Base-by-base conservation (phyloP, 2,888 invertebrate genomes). In the Cheiracanthium punctorium region DNA sequence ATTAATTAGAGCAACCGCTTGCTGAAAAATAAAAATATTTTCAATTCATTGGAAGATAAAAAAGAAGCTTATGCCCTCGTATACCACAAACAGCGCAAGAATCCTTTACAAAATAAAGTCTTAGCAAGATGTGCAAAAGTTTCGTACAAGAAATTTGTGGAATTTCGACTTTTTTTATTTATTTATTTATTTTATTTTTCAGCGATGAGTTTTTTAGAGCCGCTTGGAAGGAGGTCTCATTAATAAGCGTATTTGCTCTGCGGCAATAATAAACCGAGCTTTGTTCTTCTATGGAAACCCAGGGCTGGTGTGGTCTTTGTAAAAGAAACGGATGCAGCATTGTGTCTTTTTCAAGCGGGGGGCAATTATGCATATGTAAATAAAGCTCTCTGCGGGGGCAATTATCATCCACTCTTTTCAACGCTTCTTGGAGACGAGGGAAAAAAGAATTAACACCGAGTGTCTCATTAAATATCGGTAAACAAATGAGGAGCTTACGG, bases 301-400 rank as follows among this genome's bases (percentile, higher is more conserved):
- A 17, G 28, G 48, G 70, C n/a, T n/a, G 52, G 20, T 12, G 20
- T 17, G 24, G 24, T 64, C 37, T 64, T 33, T 28, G 14, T 37
- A n/a, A 28, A 58, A 7, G 24, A 58, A 37, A 58, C 58, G 58
- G 58, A 58, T 24, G 58, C 58, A 4, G 24, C 58, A 58, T 58
- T 58, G 67, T 67, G 17, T 67, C 32, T 41, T 71, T 37, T 43
- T 43, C 52, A 77, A 77, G 77, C 77, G 82, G 72, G 76, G 65
- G 48, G 41, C 77, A 84, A 84, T 84, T 84, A 84, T 64, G 82
- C 77, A 77, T 84, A 84, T 84, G 82, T 84, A 84, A 84, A 84
- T 84, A 37, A 77, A 73, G 28, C 29, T 10, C 65, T 8, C 29
- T 20, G n/a, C n/a, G n/a, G n/a, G n/a, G 20, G 32, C 69, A 69